Evolutionary conservation across 2,113 vertebrate genomes (phyloP), one percentile per base, ranked within the genome.

Genomic region (Mustelus asterias): DNA sequence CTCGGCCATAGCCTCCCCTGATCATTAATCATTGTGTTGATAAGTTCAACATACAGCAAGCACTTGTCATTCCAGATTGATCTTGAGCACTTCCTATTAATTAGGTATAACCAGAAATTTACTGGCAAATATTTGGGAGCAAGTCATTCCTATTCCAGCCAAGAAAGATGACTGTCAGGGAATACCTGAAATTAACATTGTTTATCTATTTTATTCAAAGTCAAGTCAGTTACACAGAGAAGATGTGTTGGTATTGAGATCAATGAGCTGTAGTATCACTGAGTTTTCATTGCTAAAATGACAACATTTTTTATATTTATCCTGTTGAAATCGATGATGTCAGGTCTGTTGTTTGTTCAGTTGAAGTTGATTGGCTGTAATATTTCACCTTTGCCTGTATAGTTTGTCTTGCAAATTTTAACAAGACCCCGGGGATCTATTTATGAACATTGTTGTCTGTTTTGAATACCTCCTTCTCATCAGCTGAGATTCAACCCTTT

Each of bases 331-430:
- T 14, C 22, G 41, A 72, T 48, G 65, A 95, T 72, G 67, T 60
- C 65, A 29, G 94, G 69, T 16, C 54, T 95, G 88, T 54, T 90
- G 67, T 65, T 70, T 67, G 5, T 65, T 93, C 33, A 65, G 60
- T 93, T 65, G n/a, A n/a, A 93, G 60, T 24, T 93, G 89, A 93
- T 93, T 93, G 60, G 89, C 89, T 93, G 89, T 22, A 65, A 67
- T 65, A 93, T 65, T 63, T 93, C 29, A n/a, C 33, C 89, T 93
- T 93, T 37, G 60, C 20, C 33, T 2, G n/a, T n/a, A 93, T 37
- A 9, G 89, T 93, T 93, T 63, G 18, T 37, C n/a, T 93, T 93
- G 89, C 89, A 93, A 93, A 93, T 93, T 89, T 93, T 93, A 93
- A 93, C 60, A 93, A 93, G 89, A n/a, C 89, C 60, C 58, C 65